A percentile compares a stretch with the other conserved stretches of the same genome.
Conservation (phyloP, 2,113 vertebrate species). For the Hemiprocne comata region DNA sequence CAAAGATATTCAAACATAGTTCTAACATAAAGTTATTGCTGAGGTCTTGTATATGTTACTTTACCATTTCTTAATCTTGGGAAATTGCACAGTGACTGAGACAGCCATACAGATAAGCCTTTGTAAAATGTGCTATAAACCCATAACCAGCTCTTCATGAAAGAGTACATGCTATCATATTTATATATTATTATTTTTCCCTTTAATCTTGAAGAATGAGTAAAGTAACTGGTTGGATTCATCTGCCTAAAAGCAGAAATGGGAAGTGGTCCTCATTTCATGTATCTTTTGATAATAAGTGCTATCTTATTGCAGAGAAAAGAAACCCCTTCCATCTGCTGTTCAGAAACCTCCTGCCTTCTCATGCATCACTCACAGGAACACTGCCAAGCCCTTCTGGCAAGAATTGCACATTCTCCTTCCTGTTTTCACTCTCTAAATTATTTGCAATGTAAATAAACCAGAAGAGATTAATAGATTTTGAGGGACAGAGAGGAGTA, state of each 20-base stretch:
- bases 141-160: background rate
- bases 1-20: background rate
- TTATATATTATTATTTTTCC: background rate
- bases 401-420: background rate
- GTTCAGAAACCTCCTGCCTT: background rate
- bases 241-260: background rate
- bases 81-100: background rate
- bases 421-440: background rate
- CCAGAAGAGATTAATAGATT: background rate
- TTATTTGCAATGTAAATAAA: slow-evolving; percentile 15
- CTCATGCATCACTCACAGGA: background rate
- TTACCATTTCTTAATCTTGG: background rate
- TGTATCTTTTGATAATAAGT: background rate
- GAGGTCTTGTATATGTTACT: background rate
- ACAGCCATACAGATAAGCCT: background rate
- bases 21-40: background rate
- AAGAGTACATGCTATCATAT: background rate
- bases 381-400: background rate
- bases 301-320: background rate
- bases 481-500: background rate
- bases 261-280: background rate
- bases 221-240: background rate
- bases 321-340: background rate
- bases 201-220: slow-evolving; percentile 22
- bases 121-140: background rate